Evolutionary conservation across 2,888 invertebrate genomes (phyloP), one percentile per base, ranked within the genome.

Genomic region (Anarsia innoxiella): DNA sequence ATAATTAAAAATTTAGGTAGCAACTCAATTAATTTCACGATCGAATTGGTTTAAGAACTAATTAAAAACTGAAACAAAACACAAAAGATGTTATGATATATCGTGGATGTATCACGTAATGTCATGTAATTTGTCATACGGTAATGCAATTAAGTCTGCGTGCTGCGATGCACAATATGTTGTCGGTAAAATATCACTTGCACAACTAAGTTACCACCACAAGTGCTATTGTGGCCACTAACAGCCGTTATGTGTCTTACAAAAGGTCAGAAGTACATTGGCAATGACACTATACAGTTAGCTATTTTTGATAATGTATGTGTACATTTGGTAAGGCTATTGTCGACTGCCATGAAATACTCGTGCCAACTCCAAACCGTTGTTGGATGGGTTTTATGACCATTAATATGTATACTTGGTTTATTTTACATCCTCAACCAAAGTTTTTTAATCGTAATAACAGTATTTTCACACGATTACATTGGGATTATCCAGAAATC

Each of bases 261-360:
- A 28, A 44, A 46, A 52, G 47, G 48, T 56, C 51, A 51, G 40
- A 45, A 45, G 47, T 42, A 40, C 45, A 42, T 51, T 58, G 60
- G 53, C 63, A 59, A 54, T 60, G 61, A 59, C 62, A 65, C 53
- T 59, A 48, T 54, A 56, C 51, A 53, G 56, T 59, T 66, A 51
- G 44, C 39, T 41, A 53, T 56, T 56, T n/a, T 57, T 46, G 51
- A 44, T 55, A 56, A 53, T 48, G 51, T 47, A 48, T 46, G 51
- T 44, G 48, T 52, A 51, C 46, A 48, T 23, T 13, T 12, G 25
- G 32, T 28, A 23, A 12, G 25, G 41, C 41, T 43, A 35, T 15
- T 14, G 34, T 40, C 39, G 41, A 41, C 35, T 35, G 39, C 45
- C 37, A 39, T 31, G 23, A 39, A 23, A 15, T 12, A 38, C 23